These are phyloP conservation scores for Virgularia gustaviana DNA, from an alignment of 92 coral and sea anemone species.

Conservation along the genomic window DNA sequence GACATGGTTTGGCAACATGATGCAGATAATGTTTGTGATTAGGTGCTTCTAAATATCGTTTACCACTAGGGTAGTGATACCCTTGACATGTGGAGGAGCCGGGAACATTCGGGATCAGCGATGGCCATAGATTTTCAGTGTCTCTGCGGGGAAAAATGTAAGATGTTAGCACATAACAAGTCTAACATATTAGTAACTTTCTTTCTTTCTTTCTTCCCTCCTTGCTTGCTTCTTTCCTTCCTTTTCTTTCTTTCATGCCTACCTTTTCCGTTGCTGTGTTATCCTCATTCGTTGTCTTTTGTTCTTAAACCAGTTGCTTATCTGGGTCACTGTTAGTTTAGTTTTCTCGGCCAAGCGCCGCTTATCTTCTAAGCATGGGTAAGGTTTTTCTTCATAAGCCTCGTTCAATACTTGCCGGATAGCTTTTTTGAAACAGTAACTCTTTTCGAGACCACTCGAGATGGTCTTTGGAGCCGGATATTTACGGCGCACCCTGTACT, in stretches of 20 bases:
- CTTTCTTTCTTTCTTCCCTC: no score
- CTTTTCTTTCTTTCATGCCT: not conserved
- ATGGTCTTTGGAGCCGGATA: slow-evolving; percentile 89
- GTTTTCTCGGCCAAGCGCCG: slow-evolving; percentile 84
- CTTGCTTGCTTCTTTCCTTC: not conserved
- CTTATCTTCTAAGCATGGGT: slow-evolving; percentile 86
- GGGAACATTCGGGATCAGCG: no score
- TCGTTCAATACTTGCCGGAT: slow-evolving; percentile 79
- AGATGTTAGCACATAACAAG: no score
- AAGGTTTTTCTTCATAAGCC: slow-evolving; percentile 83
- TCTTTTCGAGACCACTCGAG: slow-evolving; percentile 88
- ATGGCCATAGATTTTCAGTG: no score
- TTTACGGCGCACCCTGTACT: slow-evolving; percentile 90
- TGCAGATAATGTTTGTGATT: no score
- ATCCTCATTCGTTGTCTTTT: slow-evolving; percentile 68
- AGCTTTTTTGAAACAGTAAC: slow-evolving; percentile 90
- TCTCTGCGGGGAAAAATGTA: no score
- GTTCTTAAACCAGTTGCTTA: slow-evolving; percentile 97
- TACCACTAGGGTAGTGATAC: no score
- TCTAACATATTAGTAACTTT: no score
- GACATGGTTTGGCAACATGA: no score
- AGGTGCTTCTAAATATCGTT: no score
- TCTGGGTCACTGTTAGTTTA: slow-evolving; percentile 74
- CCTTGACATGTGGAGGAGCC: no score
- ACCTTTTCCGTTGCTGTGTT: slow-evolving; percentile 70